Base-by-base conservation (phyloP, 37 sponge, comb jelly and placozoan species). In the Aphrocallistes beatrix region DNA sequence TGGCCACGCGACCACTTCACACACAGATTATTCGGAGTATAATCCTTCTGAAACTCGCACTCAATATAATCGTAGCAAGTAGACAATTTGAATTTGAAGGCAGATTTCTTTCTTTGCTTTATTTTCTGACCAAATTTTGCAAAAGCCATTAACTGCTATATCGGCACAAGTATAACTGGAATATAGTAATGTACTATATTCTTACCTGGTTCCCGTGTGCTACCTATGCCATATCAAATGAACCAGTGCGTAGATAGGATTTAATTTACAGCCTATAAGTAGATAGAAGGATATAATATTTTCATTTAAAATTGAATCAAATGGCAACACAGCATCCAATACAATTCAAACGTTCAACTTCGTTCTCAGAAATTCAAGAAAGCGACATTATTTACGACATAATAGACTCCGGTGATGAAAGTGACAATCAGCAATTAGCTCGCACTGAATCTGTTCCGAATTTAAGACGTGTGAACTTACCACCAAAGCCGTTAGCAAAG, bases 81-180 rank as follows among this genome's bases (percentile, higher is more conserved):
- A 6, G 75, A 25, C n/a, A 60, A 30, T 28, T 13, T 60, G 75
- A 60, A 60, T 60, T 60, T 60, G 75, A 19, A 60, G 21, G 75
- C 75, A 13, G 13, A 16, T 60, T 28, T 21, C 75, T 60, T 60
- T 8, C 3, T 60, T 60, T 13, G 10, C 21, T 60, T 60, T 19
- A 60, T 60, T 60, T 60, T 60, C 75, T 6, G 25, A 60, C 34
- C 34, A 6, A 60, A 60, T 60, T 60, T 60, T 25, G 75, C 75
- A 30, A 60, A 30, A 60, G 75, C 75, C 75, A 60, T 60, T 60
- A n/a, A n/a, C n/a, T n/a, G n/a, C n/a, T n/a, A n/a, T n/a, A n/a
- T n/a, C n/a, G n/a, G n/a, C n/a, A n/a, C n/a, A n/a, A n/a, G n/a
- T n/a, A n/a, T n/a, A n/a, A n/a, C n/a, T n/a, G n/a, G n/a, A n/a